A percentile compares a stretch with the other conserved stretches of the same genome.
These are phyloP conservation scores for Zhuqinia jingwanae DNA, from an alignment of 2,888 invertebrate species.

Conservation along the genomic window DNA sequence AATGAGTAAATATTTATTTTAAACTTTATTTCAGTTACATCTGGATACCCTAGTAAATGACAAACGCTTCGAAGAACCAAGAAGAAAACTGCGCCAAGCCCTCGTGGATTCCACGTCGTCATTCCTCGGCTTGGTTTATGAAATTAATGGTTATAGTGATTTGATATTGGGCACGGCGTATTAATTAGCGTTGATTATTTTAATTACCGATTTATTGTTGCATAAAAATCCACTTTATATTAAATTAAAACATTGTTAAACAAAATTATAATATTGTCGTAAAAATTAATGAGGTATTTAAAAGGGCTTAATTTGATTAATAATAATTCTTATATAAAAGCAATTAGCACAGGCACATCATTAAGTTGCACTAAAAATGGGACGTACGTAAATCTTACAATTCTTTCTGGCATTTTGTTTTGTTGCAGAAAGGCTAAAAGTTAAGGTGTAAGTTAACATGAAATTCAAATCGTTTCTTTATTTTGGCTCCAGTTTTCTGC, in stretches of 20 bases:
- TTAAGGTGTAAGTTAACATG: neutral
- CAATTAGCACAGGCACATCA: too few relatives aligned
- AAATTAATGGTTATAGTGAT: conserved; percentile 58
- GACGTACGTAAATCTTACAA: too few relatives aligned
- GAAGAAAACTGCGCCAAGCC: conserved; percentile 22
- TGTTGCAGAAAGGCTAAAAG: neutral
- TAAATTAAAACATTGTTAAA: neutral
- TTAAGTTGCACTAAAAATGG: too few relatives aligned
- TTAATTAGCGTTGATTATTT: neutral
- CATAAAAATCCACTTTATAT: neutral
- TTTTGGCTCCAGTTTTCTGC: neutral
- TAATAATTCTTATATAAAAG: neutral
- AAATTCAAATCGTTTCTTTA: neutral
- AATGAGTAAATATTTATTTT: conserved; percentile 5
- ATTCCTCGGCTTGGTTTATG: conserved; percentile 41
- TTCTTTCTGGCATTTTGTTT: too few relatives aligned
- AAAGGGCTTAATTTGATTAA: neutral
- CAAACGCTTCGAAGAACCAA: neutral
- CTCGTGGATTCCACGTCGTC: conserved; percentile 29
- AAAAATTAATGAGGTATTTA: neutral
- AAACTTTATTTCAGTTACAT: conserved; percentile 28
- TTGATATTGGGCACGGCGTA: conserved; percentile 31
- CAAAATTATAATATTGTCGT: neutral
- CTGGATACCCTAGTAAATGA: conserved; percentile 9
- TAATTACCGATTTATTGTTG: neutral